These are phyloP conservation scores for Uropsilus gracilis DNA, from an alignment of 2,113 vertebrate genomes.

Conservation along the genomic window DNA sequence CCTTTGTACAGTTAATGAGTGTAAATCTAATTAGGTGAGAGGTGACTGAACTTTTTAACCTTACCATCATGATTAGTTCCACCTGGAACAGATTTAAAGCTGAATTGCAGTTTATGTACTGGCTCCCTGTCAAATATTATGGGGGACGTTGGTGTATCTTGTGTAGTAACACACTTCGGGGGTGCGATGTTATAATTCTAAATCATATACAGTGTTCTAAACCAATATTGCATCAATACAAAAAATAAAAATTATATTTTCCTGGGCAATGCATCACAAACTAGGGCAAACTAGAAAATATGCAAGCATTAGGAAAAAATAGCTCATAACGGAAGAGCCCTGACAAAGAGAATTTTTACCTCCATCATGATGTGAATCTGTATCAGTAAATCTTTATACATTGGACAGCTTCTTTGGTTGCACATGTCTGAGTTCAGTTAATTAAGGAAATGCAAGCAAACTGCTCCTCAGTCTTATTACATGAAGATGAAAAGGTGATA, in stretches of 20 bases:
- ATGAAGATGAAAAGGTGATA: neutral
- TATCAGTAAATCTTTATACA: neutral
- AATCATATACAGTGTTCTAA: too few species aligned
- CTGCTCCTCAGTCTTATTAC: neutral
- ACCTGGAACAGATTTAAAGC: conserved; percentile 53
- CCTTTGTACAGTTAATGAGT: neutral
- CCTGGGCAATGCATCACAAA: conserved; percentile 52
- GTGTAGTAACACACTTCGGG: too few species aligned
- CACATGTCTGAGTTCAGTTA: neutral
- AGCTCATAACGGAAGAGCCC: neutral
- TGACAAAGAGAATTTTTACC: neutral
- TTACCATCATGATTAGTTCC: conserved; percentile 27
- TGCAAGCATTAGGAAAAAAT: neutral
- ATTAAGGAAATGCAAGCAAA: neutral
- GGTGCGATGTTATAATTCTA: too few species aligned
- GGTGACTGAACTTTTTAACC: conserved; percentile 43
- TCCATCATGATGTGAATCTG: neutral
- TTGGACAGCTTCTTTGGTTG: neutral
- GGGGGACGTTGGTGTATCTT: neutral
- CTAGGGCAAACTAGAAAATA: neutral
- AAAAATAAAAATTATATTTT: too few species aligned
- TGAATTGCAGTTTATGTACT: conserved; percentile 58
- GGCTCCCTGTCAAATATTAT: conserved; percentile 60
- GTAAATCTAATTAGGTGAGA: conserved; percentile 52
- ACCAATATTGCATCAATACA: too few species aligned